These are phyloP conservation scores for Drosophila mulleri DNA, from an alignment of 2,888 invertebrate genomes.

Conservation along the genomic window DNA sequence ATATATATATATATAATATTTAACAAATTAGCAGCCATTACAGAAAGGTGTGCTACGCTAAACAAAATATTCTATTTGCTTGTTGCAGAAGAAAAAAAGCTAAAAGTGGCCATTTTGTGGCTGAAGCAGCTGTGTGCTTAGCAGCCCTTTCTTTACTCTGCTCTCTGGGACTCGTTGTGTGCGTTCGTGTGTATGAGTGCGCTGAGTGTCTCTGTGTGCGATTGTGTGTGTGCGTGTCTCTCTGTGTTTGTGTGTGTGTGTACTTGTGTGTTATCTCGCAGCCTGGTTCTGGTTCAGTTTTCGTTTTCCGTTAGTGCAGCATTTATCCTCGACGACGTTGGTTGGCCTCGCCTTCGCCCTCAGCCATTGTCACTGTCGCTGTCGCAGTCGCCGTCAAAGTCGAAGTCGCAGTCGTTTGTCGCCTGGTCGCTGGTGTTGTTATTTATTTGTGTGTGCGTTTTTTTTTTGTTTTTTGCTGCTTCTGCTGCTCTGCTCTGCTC, in stretches of 20 bases:
- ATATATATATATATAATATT: too few relatives aligned
- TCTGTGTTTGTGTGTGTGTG: conserved; percentile 18
- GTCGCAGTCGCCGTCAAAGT: conserved; percentile 31
- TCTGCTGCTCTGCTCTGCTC: conserved; percentile 30
- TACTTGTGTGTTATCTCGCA: conserved; percentile 61
- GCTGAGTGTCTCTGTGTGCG: conserved; percentile 10
- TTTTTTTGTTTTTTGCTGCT: conserved; percentile 21
- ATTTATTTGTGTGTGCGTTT: conserved; percentile 25
- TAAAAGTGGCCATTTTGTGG: conserved; percentile 31
- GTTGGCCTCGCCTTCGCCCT: conserved; percentile 61
- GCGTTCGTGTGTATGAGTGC: conserved; percentile 24
- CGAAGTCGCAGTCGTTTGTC: conserved; percentile 39
- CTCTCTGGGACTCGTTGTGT: conserved; percentile 31
- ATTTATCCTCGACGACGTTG: conserved; percentile 71
- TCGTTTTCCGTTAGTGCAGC: conserved; percentile 70
- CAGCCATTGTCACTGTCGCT: conserved; percentile 51
- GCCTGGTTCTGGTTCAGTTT: conserved; percentile 68
- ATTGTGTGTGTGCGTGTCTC: conserved; percentile 6
- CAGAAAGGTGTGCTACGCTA: not conserved
- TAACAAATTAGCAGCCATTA: not conserved
- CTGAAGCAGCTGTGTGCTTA: conserved; percentile 27
- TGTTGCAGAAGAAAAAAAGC: not conserved
- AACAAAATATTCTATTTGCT: not conserved
- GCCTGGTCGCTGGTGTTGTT: conserved; percentile 51
- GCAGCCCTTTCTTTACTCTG: conserved; percentile 49